Conservation (phyloP, 1,140 invertebrate genomes). For the Drosophila setifemur region DNA sequence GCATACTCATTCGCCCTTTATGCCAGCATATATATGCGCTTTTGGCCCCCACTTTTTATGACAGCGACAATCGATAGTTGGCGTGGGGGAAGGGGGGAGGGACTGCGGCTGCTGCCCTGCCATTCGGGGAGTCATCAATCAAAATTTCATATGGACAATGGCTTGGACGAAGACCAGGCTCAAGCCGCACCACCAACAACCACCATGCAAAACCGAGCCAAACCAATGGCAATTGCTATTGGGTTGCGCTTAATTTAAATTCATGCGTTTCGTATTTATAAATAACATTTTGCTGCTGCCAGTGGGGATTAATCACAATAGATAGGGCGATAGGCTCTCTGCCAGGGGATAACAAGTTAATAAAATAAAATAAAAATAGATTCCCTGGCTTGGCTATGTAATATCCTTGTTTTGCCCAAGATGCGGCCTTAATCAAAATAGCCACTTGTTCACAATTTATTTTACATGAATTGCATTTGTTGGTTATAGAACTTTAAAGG, state of each 20-base stretch:
- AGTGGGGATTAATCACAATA: constrained; percentile 46
- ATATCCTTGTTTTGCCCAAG: background rate
- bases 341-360: background rate
- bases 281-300: constrained; percentile 42
- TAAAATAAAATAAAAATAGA: background rate
- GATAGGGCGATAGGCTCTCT: constrained; percentile 8
- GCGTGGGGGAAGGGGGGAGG: background rate
- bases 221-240: constrained; percentile 39
- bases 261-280: constrained; percentile 62
- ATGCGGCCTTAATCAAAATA: constrained; percentile 5
- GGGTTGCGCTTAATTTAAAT: constrained; percentile 63
- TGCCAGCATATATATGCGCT: constrained; percentile 35
- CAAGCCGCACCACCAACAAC: no score
- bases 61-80: constrained; percentile 75
- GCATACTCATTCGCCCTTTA: constrained; percentile 28
- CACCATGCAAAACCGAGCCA: background rate
- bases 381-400: background rate
- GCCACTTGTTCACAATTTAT: constrained; percentile 10
- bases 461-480: background rate
- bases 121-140: constrained; percentile 65
- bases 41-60: constrained; percentile 58
- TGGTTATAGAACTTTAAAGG: background rate
- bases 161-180: constrained; percentile 10
- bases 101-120: constrained; percentile 1
- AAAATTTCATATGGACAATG: constrained; percentile 74